These are phyloP conservation scores for Chondrilla cf. caribensis DNA, from an alignment of 37 sponge, comb jelly and placozoan genomes.

Conservation along the genomic window DNA sequence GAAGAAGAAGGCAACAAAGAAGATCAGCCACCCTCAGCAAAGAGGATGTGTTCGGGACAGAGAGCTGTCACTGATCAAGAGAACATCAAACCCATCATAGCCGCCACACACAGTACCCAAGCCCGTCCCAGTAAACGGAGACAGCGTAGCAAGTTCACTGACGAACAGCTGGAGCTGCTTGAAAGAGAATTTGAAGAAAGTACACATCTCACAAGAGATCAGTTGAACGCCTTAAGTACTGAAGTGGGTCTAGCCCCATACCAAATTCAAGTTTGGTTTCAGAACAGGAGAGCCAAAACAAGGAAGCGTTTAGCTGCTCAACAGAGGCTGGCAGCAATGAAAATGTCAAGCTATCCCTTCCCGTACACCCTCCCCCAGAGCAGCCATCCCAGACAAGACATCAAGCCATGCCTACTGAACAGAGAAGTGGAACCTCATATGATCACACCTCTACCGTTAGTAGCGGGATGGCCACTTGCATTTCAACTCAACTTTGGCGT, in stretches of 20 bases:
- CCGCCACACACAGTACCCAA: background rate
- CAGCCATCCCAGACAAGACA: too few relatives aligned
- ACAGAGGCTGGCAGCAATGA: slow-evolving; percentile 3
- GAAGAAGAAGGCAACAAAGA: too few relatives aligned
- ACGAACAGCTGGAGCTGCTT: background rate
- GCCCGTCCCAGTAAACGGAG: background rate
- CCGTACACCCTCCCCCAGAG: too few relatives aligned
- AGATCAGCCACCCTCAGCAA: too few relatives aligned
- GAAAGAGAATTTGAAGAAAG: background rate
- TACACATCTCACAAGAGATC: background rate
- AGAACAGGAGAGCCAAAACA: slow-evolving; percentile 8
- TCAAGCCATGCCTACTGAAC: too few relatives aligned
- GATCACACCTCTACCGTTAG: background rate
- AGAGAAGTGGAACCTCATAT: background rate
- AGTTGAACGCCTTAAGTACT: background rate
- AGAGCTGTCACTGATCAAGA: too few relatives aligned
- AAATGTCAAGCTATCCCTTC: background rate
- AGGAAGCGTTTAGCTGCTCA: background rate
- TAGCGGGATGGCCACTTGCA: slow-evolving; percentile 10
- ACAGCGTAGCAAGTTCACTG: background rate
- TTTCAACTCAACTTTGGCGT: background rate
- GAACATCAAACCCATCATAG: too few relatives aligned
- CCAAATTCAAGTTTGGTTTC: slow-evolving; percentile 25
- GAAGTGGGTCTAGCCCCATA: background rate
- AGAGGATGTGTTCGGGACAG: too few relatives aligned